These are phyloP conservation scores for Galleria mellonella DNA, from an alignment of 1,140 invertebrate species.

Conservation along the genomic window DNA sequence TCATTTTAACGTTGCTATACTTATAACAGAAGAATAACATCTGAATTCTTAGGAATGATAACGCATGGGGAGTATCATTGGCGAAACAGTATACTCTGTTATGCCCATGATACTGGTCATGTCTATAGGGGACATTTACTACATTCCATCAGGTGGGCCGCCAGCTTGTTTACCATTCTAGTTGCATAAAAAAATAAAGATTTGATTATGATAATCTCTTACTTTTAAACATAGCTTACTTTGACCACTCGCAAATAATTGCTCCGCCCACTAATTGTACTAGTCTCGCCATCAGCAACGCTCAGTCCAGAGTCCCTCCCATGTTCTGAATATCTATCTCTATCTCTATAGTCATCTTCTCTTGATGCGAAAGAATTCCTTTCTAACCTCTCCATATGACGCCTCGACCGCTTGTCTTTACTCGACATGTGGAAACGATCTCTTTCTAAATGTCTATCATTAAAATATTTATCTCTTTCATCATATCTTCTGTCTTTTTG, in stretches of 20 bases:
- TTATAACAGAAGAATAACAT: too few relatives aligned
- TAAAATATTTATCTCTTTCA: conserved; percentile 43
- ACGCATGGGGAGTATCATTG: too few relatives aligned
- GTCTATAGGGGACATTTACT: too few relatives aligned
- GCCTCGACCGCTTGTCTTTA: conserved; percentile 29
- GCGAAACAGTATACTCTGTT: too few relatives aligned
- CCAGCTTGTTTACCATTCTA: too few relatives aligned
- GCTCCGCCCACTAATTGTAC: conserved; percentile 50
- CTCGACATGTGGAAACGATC: conserved; percentile 17
- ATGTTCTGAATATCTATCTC: conserved; percentile 39
- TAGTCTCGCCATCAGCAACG: conserved; percentile 51
- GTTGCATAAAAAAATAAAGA: too few relatives aligned
- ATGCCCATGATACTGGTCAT: too few relatives aligned
- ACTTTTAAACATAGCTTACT: conserved; percentile 27
- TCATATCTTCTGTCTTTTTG: conserved; percentile 33
- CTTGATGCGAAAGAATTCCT: conserved; percentile 41
- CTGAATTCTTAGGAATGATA: too few relatives aligned
- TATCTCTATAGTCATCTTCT: conserved; percentile 42
- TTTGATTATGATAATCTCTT: too few relatives aligned
- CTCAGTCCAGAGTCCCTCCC: conserved; percentile 55
- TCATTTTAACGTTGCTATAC: too few relatives aligned
- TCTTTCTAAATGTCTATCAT: conserved; percentile 30
- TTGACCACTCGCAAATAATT: conserved; percentile 58
- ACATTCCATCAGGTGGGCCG: too few relatives aligned
- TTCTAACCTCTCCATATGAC: conserved; percentile 43